These are phyloP conservation scores for Propithecus perrieri DNA, from an alignment of 2,797 vertebrate genomes.

Conservation along the genomic window DNA sequence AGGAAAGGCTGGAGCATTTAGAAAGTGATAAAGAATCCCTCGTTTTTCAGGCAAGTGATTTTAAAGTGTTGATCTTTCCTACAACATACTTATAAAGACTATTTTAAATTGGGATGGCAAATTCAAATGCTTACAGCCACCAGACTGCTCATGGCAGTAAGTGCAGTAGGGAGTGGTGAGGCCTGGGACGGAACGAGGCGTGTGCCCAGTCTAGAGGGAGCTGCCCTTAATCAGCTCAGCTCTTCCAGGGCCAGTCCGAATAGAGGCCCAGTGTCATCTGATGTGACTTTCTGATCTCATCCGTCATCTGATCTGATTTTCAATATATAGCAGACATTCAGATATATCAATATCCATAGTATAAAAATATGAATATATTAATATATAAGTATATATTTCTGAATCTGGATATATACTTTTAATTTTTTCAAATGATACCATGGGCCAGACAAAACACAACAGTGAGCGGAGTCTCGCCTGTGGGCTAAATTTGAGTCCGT, in stretches of 20 bases:
- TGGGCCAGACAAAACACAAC: neutral
- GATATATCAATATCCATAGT: neutral
- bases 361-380: neutral
- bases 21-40: constrained; percentile 98
- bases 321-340: neutral
- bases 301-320: neutral
- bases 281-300: neutral
- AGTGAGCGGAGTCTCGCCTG: neutral
- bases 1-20: constrained; percentile 94
- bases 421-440: neutral
- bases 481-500: neutral
- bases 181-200: neutral
- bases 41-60: constrained; percentile 93
- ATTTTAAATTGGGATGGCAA: neutral
- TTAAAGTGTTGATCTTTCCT: neutral
- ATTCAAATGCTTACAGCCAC: neutral
- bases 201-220: neutral
- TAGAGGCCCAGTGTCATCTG: neutral
- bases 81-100: neutral
- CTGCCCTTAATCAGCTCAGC: neutral
- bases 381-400: too few relatives aligned
- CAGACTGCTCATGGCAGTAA: neutral
- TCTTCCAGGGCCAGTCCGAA: neutral
- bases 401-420: too few relatives aligned
- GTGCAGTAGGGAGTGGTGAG: neutral